phyloP scores from a whole-genome alignment of 2,113 vertebrate species.

The Cynocephalus volans region DNA sequence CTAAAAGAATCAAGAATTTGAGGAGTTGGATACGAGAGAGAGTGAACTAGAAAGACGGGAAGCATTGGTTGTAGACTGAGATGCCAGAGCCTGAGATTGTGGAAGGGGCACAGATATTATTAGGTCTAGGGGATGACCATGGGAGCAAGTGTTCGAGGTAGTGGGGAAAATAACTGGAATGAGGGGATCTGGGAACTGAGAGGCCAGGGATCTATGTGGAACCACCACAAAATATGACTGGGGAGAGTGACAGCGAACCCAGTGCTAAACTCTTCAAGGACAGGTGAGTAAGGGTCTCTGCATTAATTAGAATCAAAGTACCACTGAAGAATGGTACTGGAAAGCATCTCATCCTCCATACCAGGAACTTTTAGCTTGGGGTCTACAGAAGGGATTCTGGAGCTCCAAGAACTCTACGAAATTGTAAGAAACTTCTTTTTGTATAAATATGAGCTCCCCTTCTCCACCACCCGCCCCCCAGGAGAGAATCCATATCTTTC shows the following conservation, averaged over 20 bases:
- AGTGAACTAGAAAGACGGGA: neutral
- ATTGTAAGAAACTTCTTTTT: neutral
- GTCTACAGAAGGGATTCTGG: neutral
- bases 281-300: neutral
- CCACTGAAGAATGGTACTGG: neutral
- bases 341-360: neutral
- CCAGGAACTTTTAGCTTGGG: neutral
- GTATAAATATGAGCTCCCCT: neutral
- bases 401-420: neutral
- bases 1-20: neutral
- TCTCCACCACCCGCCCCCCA: neutral
- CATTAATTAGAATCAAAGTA: neutral
- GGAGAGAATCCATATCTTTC: neutral
- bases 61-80: neutral
- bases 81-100: neutral
- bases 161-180: neutral
- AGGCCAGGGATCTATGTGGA: neutral
- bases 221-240: neutral
- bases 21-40: neutral
- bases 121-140: neutral
- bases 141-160: neutral
- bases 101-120: neutral
- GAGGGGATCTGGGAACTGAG: neutral
- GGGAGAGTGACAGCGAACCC: neutral
- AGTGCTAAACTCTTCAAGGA: neutral